Evolutionary conservation across 2,888 invertebrate genomes (phyloP).

Genomic region (Amblyteles armatorius): DNA sequence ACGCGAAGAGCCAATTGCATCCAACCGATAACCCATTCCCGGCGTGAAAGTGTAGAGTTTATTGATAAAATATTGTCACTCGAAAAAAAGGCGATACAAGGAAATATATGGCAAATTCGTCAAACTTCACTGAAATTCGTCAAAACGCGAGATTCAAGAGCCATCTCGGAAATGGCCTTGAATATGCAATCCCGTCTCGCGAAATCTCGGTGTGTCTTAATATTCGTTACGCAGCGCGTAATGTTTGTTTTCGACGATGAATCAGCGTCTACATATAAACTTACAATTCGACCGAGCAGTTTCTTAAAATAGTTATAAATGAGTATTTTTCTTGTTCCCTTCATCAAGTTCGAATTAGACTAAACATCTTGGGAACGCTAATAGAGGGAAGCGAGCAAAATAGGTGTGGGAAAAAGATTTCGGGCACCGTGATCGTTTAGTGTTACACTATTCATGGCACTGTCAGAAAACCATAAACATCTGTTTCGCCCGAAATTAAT

Average conservation of each 20-base stretch:
- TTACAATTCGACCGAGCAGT: background rate
- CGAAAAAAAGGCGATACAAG: background rate
- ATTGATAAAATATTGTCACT: background rate
- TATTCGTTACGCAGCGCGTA: slow-evolving; percentile 32
- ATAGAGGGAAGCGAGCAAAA: background rate
- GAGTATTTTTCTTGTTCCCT: background rate
- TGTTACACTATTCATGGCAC: background rate
- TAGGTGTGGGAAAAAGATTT: background rate
- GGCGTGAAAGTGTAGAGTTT: background rate
- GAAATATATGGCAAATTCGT: background rate
- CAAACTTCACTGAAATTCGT: background rate
- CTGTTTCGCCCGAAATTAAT: slow-evolving; percentile 49
- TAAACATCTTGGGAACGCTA: background rate
- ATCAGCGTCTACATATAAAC: slow-evolving; percentile 63
- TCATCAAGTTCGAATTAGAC: background rate
- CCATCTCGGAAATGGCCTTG: slow-evolving; percentile 11
- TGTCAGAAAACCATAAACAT: slow-evolving; percentile 10
- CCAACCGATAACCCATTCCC: slow-evolving; percentile 17
- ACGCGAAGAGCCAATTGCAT: background rate
- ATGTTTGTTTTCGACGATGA: slow-evolving; percentile 75
- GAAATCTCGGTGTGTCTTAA: slow-evolving; percentile 5
- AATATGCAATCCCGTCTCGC: slow-evolving; percentile 20
- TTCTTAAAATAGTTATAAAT: background rate
- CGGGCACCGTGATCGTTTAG: background rate
- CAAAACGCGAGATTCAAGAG: background rate